Conservation (phyloP, 2,797 vertebrate species). For the Vipera ursinii region DNA sequence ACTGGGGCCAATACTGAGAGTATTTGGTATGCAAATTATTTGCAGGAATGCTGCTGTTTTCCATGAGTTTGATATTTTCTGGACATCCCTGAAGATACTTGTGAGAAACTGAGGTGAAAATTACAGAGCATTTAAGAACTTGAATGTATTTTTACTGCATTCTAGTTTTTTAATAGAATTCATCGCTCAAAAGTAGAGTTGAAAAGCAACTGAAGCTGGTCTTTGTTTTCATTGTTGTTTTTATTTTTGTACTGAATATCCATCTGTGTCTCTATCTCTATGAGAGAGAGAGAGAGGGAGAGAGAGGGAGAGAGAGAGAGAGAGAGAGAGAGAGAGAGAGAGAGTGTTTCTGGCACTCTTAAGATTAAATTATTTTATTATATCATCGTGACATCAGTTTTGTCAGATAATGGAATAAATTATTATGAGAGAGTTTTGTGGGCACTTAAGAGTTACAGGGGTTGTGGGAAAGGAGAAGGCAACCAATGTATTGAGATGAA, state of each 20-base stretch:
- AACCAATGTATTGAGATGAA: neutral
- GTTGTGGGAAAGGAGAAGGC: neutral
- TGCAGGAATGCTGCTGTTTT: constrained; percentile 23
- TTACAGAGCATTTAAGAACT: neutral
- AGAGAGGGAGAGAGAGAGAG: neutral
- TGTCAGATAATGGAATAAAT: neutral
- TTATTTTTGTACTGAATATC: constrained; percentile 19
- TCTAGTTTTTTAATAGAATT: constrained; percentile 38
- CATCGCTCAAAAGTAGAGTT: neutral
- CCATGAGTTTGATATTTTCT: neutral
- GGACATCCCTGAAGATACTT: constrained; percentile 13
- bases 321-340: neutral
- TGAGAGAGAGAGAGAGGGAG: neutral
- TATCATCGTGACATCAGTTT: neutral
- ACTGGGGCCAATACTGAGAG: neutral
- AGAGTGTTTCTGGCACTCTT: neutral
- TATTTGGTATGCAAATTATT: constrained; percentile 30
- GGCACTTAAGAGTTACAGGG: neutral
- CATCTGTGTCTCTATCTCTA: neutral
- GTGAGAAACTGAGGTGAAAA: neutral
- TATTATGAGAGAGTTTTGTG: neutral
- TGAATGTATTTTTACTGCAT: constrained; percentile 19
- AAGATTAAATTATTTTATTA: neutral
- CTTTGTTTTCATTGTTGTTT: neutral
- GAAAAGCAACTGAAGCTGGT: constrained; percentile 9